Evolutionary conservation across 2,113 vertebrate genomes (phyloP).

Genomic region (Isichthys henryi): DNA sequence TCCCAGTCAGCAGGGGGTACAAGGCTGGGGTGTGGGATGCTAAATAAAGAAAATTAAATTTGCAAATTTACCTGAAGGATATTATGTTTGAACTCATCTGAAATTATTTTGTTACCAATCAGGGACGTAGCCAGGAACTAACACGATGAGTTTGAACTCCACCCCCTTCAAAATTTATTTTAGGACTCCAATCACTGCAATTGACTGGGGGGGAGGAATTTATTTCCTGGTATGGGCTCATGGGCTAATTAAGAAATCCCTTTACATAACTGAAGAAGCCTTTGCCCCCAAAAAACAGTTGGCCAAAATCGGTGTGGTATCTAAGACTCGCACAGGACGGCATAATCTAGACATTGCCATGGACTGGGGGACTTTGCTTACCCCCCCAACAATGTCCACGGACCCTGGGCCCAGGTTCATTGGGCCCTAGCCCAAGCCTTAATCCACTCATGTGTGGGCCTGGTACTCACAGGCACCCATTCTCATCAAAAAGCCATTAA

Average conservation of each 20-base stretch:
- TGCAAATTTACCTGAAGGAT: not conserved
- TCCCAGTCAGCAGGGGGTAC: not conserved
- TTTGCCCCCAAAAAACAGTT: not conserved
- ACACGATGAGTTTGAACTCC: not conserved
- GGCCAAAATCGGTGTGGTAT: not conserved
- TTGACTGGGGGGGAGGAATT: too few relatives aligned
- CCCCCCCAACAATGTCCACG: not conserved
- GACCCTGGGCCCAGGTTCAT: not conserved
- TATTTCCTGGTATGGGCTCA: not conserved
- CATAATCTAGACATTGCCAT: not conserved
- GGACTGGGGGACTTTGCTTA: not conserved
- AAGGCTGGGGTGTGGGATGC: not conserved
- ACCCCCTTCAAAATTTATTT: not conserved
- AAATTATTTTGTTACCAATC: not conserved
- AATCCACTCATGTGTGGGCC: too few relatives aligned
- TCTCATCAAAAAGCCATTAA: not conserved
- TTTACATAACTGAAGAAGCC: not conserved
- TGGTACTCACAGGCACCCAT: not conserved
- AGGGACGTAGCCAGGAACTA: not conserved
- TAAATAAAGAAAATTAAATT: not conserved
- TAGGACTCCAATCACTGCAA: not conserved
- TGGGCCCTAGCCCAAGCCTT: not conserved
- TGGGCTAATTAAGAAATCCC: not conserved
- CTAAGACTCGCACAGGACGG: not conserved
- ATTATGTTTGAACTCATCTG: not conserved